These are phyloP conservation scores for Typhlomys cinereus DNA, from an alignment of 2,113 vertebrate genomes.

Conservation along the genomic window DNA sequence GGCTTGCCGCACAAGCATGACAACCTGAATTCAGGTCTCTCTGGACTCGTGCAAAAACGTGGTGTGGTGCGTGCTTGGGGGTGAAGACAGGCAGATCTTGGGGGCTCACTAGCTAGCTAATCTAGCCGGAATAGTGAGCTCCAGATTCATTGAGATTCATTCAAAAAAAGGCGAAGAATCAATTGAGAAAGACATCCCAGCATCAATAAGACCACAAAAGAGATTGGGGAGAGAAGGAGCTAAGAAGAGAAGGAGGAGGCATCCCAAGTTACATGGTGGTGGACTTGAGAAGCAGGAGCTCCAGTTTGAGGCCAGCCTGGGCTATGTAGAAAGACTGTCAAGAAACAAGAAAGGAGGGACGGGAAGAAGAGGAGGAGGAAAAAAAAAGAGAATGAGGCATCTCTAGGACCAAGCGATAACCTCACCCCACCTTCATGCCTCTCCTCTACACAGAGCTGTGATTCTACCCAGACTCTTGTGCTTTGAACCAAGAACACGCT, in stretches of 20 bases:
- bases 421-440: not conserved
- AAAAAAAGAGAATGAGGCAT: not conserved
- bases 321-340: not conserved
- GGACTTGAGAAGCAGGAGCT: not conserved
- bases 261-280: not conserved
- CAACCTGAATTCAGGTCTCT: not conserved
- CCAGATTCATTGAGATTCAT: not conserved
- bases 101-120: not conserved
- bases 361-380: fast-evolving
- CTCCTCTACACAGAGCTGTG: conserved; percentile 81
- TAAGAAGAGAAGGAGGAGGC: not conserved
- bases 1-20: not conserved
- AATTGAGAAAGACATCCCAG: not conserved
- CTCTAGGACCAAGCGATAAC: not conserved
- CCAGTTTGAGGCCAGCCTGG: not conserved
- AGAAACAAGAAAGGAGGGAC: not conserved
- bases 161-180: not conserved
- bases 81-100: not conserved
- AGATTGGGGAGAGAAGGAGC: not conserved
- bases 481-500: conserved; percentile 90
- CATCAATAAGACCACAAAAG: not conserved
- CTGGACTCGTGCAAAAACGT: too few species aligned
- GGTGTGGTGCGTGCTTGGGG: too few species aligned
- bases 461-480: conserved; percentile 91
- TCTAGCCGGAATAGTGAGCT: not conserved